Evolutionary conservation across 2,888 invertebrate species (phyloP).

Genomic region (Phortica okadai): DNA sequence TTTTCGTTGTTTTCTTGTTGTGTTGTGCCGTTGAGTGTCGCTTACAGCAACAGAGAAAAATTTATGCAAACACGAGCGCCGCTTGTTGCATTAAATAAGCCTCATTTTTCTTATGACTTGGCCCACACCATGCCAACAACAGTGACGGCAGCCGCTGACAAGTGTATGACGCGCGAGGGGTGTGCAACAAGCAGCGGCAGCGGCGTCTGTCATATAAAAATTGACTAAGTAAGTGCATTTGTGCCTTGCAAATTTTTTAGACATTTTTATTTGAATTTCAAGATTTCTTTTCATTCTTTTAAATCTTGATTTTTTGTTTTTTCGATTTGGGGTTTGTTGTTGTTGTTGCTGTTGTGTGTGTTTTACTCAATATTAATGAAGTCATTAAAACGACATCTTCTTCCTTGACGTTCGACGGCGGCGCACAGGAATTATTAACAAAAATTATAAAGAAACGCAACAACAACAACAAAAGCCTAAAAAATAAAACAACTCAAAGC

Average conservation of each 20-base stretch:
- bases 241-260: slow-evolving; percentile 25
- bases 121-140: slow-evolving; percentile 5
- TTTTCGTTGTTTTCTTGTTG: neutral
- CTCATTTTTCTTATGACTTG: slow-evolving; percentile 23
- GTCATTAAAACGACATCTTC: slow-evolving; percentile 71
- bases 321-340: neutral
- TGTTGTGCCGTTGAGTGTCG: too few species aligned
- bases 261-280: slow-evolving; percentile 8
- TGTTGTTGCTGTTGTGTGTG: slow-evolving; percentile 43
- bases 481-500: slow-evolving; percentile 22
- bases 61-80: slow-evolving; percentile 9
- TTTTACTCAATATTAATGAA: slow-evolving; percentile 70
- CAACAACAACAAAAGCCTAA: slow-evolving; percentile 25
- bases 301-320: neutral
- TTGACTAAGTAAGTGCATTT: slow-evolving; percentile 41
- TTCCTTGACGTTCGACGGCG: slow-evolving; percentile 57
- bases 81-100: slow-evolving; percentile 18
- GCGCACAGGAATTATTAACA: slow-evolving; percentile 70
- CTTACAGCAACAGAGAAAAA: neutral
- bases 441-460: slow-evolving; percentile 38
- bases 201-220: slow-evolving; percentile 9
- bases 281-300: neutral
- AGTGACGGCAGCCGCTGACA: neutral
- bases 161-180: neutral
- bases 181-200: neutral